Percentiles rank a stretch among this genome's conserved stretches.
phyloP scores from a whole-genome alignment of 2,113 vertebrate species.

The Mirounga angustirostris region DNA sequence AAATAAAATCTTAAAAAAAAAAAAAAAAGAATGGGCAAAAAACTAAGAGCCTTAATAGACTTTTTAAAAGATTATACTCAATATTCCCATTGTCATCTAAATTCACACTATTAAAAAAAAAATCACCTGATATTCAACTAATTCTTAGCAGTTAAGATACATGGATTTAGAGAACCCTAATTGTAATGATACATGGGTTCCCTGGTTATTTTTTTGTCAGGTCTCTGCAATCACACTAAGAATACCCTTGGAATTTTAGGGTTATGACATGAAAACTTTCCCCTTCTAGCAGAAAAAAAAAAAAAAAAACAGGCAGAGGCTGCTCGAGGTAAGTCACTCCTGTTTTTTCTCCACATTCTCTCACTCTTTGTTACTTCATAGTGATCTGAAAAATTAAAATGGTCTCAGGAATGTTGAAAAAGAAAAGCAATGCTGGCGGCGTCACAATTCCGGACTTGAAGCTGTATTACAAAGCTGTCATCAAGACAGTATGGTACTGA shows the following conservation, averaged over 20 bases:
- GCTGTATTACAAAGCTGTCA: no score
- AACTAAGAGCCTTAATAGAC: background rate
- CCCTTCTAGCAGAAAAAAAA: background rate
- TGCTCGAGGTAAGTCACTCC: background rate
- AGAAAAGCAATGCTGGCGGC: no score
- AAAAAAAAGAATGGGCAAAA: background rate
- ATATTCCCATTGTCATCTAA: background rate
- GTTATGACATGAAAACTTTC: background rate
- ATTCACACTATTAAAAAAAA: background rate
- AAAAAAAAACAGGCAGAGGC: background rate
- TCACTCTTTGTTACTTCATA: background rate
- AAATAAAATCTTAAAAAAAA: no score
- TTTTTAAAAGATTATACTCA: background rate
- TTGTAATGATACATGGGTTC: background rate
- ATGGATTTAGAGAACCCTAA: background rate
- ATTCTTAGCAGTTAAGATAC: slow-evolving; percentile 3
- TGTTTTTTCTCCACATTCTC: background rate
- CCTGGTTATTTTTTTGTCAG: background rate
- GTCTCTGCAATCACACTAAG: background rate
- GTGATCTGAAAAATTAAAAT: slow-evolving; percentile 1
- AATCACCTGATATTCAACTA: background rate
- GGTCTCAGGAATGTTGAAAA: background rate
- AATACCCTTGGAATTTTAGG: background rate
- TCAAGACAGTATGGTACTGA: no score
- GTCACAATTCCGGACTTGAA: no score